Evolutionary conservation across 1,140 invertebrate species (phyloP).

Genomic region (Drosophila sp.): DNA sequence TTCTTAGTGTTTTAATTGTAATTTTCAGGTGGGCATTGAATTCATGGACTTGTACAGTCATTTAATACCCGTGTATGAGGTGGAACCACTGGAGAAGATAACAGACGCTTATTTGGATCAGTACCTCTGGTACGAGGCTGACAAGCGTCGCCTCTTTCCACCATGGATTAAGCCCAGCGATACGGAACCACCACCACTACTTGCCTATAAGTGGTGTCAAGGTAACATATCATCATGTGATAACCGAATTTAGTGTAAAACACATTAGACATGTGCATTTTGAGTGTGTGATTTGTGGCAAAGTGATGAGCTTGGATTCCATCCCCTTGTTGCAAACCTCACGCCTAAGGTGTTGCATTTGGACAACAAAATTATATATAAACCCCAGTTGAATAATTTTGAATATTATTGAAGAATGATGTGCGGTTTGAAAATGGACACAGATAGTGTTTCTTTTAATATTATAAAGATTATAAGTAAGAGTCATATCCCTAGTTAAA

Average conservation of each 20-base stretch:
- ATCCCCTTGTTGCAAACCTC: conserved; percentile 89
- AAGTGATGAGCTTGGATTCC: conserved; percentile 86
- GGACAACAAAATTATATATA: conserved; percentile 3
- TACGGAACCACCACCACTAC: conserved; percentile 98
- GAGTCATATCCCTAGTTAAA: conserved; percentile 88
- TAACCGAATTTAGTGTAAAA: neutral
- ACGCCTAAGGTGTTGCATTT: conserved; percentile 85
- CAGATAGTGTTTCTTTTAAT: no score
- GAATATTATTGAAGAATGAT: neutral
- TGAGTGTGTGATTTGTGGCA: conserved; percentile 87
- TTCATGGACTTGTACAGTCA: conserved; percentile 99
- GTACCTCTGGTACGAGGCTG: conserved; percentile 99
- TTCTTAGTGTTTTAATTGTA: neutral
- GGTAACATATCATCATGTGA: conserved; percentile 86
- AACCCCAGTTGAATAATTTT: no score
- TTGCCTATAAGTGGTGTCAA: conserved; percentile 99
- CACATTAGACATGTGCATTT: conserved; percentile 63
- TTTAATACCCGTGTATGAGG: conserved; percentile 99
- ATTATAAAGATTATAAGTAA: no score
- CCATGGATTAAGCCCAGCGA: conserved; percentile 99
- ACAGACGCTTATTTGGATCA: conserved; percentile 99
- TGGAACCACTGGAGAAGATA: conserved; percentile 99
- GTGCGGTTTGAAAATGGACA: no score
- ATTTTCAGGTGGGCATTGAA: conserved; percentile 95
- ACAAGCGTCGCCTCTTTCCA: conserved; percentile 98